Conservation (phyloP, 2,888 invertebrate genomes). For the Apomyelois bistriatella region DNA sequence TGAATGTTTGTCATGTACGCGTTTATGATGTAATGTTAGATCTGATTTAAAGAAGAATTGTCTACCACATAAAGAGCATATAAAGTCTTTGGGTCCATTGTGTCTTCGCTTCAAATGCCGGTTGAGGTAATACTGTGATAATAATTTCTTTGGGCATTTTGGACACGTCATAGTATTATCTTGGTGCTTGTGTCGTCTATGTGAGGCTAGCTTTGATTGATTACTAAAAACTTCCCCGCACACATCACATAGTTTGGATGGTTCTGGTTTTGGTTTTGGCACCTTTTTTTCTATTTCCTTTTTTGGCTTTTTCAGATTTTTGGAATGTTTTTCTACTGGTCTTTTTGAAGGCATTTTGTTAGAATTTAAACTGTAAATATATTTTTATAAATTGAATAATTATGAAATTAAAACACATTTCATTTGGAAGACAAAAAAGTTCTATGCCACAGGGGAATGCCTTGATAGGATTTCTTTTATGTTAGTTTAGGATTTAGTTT, state of each 20-base stretch:
- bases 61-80: slow-evolving; percentile 57
- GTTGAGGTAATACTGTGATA: slow-evolving; percentile 48
- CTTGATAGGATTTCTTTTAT: too few species aligned
- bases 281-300: slow-evolving; percentile 24
- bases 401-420: background rate
- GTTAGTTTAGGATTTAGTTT: too few species aligned
- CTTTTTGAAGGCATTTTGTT: slow-evolving; percentile 24
- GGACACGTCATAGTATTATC: slow-evolving; percentile 50
- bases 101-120: slow-evolving; percentile 61
- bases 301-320: slow-evolving; percentile 26
- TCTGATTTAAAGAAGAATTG: slow-evolving; percentile 58
- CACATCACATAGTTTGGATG: slow-evolving; percentile 55
- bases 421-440: too few species aligned
- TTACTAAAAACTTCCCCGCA: slow-evolving; percentile 57
- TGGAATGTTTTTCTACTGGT: slow-evolving; percentile 26
- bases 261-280: slow-evolving; percentile 30
- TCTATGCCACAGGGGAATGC: too few species aligned
- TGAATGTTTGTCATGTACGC: slow-evolving; percentile 52
- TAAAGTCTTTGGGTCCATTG: slow-evolving; percentile 42
- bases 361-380: slow-evolving; percentile 38
- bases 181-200: slow-evolving; percentile 49
- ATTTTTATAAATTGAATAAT: slow-evolving; percentile 4
- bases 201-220: slow-evolving; percentile 43
- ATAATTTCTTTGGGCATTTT: slow-evolving; percentile 49
- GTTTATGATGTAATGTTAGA: slow-evolving; percentile 48